These are phyloP conservation scores for Phengaris arion DNA, from an alignment of 2,888 invertebrate species.

Conservation along the genomic window DNA sequence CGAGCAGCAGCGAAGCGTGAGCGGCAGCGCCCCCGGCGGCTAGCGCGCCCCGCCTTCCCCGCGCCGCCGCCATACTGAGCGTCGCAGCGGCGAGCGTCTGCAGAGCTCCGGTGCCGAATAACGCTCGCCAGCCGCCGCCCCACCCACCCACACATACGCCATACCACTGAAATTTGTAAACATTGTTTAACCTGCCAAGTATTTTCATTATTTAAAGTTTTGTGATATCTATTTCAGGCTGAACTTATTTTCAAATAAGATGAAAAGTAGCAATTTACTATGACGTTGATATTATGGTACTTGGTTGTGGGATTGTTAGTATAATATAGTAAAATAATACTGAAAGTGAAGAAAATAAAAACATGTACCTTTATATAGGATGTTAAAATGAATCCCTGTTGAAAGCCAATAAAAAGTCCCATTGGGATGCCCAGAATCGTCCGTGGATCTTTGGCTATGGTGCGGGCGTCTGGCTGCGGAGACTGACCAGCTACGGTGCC, in stretches of 20 bases:
- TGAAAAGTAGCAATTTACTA: too few species aligned
- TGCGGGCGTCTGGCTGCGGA: conserved; percentile 64
- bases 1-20: conserved; percentile 87
- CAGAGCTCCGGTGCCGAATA: conserved; percentile 86
- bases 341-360: background rate
- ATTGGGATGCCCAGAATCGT: conserved; percentile 86
- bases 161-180: conserved; percentile 81
- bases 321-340: too few species aligned
- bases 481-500: conserved; percentile 62
- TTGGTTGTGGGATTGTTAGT: too few species aligned
- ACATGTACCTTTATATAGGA: conserved; percentile 88
- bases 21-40: conserved; percentile 90
- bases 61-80: conserved; percentile 87
- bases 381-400: conserved; percentile 91
- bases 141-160: conserved; percentile 90
- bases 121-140: conserved; percentile 85
- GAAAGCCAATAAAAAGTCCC: conserved; percentile 89
- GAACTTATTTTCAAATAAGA: too few species aligned
- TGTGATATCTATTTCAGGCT: too few species aligned
- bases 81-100: conserved; percentile 89
- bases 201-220: too few species aligned
- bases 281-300: too few species aligned
- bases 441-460: conserved; percentile 78
- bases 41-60: conserved; percentile 85
- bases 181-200: background rate